These are phyloP conservation scores for Neocrepidodera transversa DNA, from an alignment of 2,888 invertebrate species.

Conservation along the genomic window DNA sequence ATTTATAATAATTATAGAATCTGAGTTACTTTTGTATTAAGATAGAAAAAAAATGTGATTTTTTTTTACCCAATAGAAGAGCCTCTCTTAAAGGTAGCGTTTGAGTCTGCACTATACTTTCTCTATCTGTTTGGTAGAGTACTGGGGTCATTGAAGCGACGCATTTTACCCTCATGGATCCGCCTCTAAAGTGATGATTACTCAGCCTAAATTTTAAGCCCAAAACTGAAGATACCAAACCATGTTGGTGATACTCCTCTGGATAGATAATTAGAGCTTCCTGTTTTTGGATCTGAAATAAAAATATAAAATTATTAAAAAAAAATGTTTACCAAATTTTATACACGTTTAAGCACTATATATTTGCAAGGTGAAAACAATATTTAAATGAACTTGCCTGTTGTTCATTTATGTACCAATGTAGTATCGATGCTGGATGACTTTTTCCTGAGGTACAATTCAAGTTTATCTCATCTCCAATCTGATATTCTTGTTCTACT, in stretches of 20 bases:
- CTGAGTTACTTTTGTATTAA: no score
- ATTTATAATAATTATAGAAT: no score
- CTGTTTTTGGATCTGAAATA: slow-evolving; percentile 62
- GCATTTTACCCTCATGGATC: slow-evolving; percentile 69
- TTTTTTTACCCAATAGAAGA: slow-evolving; percentile 68
- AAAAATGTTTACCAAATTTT: background rate
- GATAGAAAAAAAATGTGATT: no score
- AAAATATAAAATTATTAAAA: slow-evolving; percentile 9
- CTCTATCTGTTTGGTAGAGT: slow-evolving; percentile 67
- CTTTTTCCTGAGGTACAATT: slow-evolving; percentile 81
- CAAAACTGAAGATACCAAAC: slow-evolving; percentile 66
- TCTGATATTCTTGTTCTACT: slow-evolving; percentile 75
- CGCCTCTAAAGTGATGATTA: slow-evolving; percentile 66
- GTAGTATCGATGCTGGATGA: slow-evolving; percentile 75
- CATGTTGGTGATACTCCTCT: slow-evolving; percentile 64
- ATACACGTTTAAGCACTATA: no score
- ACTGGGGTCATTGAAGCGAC: slow-evolving; percentile 68
- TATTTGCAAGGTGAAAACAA: no score
- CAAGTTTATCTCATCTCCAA: slow-evolving; percentile 75
- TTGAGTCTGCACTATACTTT: slow-evolving; percentile 66
- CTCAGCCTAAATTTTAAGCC: slow-evolving; percentile 66
- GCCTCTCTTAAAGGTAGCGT: slow-evolving; percentile 67
- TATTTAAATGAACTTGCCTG: no score
- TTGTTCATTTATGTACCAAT: slow-evolving; percentile 82
- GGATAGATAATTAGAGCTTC: slow-evolving; percentile 64